Evolutionary conservation across 2,113 vertebrate species (phyloP), one percentile per base, ranked within the genome.

Genomic region (Sisor rabdophorus): DNA sequence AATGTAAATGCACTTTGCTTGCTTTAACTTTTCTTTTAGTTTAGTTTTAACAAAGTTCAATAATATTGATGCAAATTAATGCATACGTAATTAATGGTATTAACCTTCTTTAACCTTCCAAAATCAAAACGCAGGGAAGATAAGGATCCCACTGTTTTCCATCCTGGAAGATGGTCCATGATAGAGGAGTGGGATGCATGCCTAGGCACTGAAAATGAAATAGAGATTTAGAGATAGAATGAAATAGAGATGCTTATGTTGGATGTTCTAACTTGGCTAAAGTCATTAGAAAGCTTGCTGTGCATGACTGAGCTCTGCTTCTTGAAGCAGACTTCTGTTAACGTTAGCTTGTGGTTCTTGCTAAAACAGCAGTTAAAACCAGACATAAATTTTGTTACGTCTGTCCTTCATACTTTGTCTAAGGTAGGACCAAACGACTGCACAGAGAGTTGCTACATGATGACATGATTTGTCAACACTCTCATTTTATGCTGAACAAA

Each of bases 41-140:
- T 80, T 40, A 24, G n/a, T 63, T 77, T 64, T 70, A 55, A 70
- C 59, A 67, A 52, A 73, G 70, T 47, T 82, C 60, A 74, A 69
- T 77, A 68, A 0, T 59, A 79, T 72, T 73, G 73, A 82, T 30
- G 11, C 3, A 68, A 73, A 54, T 85, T 69, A 86, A 80, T 71
- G 87, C 77, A 84, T 83, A 81, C 44, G 77, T 83, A 88, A 86
- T 86, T 83, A 79, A 74, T 74, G 73, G 79, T 64, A 73, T 59
- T 67, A 72, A 81, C 56, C 11, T 75, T 69, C 71, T 55, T 58
- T 76, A 79, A 79, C 70, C 76, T 72, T 81, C 68, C 65, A 71
- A 88, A 85, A 85, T 80, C 79, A 47, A 19, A 73, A 15, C 32
- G 1, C 53, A 47, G 50, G 26, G 48, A 1, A 15, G 22, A n/a